phyloP scores from a whole-genome alignment of 2,113 vertebrate genomes.

The Istiophorus platypterus region DNA sequence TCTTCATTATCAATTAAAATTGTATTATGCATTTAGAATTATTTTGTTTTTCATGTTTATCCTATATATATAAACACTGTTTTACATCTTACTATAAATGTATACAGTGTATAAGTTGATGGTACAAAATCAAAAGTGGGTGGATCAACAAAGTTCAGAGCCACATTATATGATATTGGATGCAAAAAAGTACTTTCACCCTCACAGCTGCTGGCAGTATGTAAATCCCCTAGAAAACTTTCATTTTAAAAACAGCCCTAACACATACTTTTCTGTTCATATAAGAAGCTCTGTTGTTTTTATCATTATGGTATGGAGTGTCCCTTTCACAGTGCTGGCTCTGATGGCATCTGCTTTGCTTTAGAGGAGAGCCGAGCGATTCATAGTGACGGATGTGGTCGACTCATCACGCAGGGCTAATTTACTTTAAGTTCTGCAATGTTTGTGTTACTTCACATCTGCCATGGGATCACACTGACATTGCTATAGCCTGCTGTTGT shows the following conservation, averaged over 20 bases:
- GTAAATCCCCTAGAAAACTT: conserved; percentile 40
- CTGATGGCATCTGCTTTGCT: conserved; percentile 81
- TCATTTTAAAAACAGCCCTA: conserved; percentile 29
- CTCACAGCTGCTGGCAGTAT: conserved; percentile 44
- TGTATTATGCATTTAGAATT: conserved; percentile 38
- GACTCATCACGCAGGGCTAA: conserved; percentile 77
- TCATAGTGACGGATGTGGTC: conserved; percentile 73
- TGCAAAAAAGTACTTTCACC: conserved; percentile 47
- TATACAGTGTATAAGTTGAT: background rate
- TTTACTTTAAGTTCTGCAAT: conserved; percentile 73
- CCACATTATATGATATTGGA: conserved; percentile 26
- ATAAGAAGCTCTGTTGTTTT: conserved; percentile 63
- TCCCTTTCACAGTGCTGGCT: conserved; percentile 46
- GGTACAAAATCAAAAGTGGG: background rate
- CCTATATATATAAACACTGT: conserved; percentile 18
- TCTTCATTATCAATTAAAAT: conserved; percentile 33
- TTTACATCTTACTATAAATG: conserved; percentile 6
- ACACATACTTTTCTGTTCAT: conserved; percentile 21
- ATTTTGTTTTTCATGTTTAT: conserved; percentile 39
- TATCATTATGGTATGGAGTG: conserved; percentile 54
- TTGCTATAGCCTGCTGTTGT: conserved; percentile 77
- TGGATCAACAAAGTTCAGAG: conserved; percentile 21
- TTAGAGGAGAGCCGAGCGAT: conserved; percentile 74
- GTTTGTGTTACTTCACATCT: conserved; percentile 70
- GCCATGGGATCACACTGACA: conserved; percentile 65